These are phyloP conservation scores for Cephalotes varians DNA, from an alignment of 2,888 invertebrate genomes.

Conservation along the genomic window DNA sequence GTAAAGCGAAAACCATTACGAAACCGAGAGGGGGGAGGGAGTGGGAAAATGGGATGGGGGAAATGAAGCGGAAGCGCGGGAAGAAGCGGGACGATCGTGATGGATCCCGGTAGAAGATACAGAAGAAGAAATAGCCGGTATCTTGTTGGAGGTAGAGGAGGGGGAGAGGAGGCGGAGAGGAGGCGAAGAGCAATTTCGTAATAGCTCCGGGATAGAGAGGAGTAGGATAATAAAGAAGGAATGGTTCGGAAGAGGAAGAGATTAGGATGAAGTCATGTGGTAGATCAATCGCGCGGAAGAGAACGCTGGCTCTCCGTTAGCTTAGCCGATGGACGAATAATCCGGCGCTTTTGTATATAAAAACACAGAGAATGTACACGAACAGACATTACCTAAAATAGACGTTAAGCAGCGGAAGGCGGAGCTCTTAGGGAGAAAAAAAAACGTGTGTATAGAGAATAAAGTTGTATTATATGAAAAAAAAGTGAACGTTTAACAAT, in stretches of 20 bases:
- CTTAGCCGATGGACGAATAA: constrained; percentile 77
- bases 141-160: constrained; percentile 23
- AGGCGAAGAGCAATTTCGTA: constrained; percentile 57
- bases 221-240: constrained; percentile 50
- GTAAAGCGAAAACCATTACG: constrained; percentile 33
- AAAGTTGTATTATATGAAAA: constrained; percentile 79
- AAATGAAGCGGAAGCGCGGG: constrained; percentile 49
- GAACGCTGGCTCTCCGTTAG: constrained; percentile 74
- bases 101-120: constrained; percentile 43
- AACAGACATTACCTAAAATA: constrained; percentile 63
- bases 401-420: constrained; percentile 68
- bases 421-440: constrained; percentile 67
- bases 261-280: constrained; percentile 58
- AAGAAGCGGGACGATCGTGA: constrained; percentile 29
- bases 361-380: constrained; percentile 59
- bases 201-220: constrained; percentile 55
- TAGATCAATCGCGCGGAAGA: constrained; percentile 68
- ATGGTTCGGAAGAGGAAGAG: constrained; percentile 38
- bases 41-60: constrained; percentile 32
- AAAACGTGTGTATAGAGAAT: constrained; percentile 81
- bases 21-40: neutral
- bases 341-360: constrained; percentile 84
- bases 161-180: neutral
- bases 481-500: constrained; percentile 78
- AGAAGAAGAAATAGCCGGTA: constrained; percentile 51